Base-by-base conservation (phyloP, 2,797 vertebrate species). In the Silurus lanzhouensis region DNA sequence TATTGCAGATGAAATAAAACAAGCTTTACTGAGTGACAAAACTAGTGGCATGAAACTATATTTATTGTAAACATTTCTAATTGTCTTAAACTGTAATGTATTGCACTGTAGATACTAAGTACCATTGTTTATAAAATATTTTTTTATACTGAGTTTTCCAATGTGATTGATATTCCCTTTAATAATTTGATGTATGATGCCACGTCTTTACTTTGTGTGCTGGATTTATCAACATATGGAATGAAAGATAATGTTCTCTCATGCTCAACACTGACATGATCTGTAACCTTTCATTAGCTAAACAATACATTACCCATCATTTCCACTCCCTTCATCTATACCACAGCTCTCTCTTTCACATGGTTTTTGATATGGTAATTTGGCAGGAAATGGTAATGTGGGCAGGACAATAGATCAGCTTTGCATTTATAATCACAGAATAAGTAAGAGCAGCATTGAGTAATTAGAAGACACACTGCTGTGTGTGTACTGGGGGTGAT, bases 331-430 rank as follows among this genome's bases (percentile, higher is more conserved):
- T 72, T 46, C 57, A 70, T 63, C 83, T 81, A 63, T 77, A 58
- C 52, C 75, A 70, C 78, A 75, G 52, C 52, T 31, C 80, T 61
- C 67, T 68, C 31, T 68, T 67, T 78, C 64, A 27, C 48, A 31
- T 55, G 14, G 44, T 5, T 61, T 88, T 88, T 88, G 87, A 88
- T 85, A 85, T 88, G 84, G 75, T 86, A 90, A 89, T 89, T 19
- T 31, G 48, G 38, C 20, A 55, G 86, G 85, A 85, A 84, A 83
- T 87, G 63, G 71, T 88, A 83, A 83, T 84, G 76, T 63, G 71
- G 76, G 60, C 15, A 55, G 77, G 38, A 87, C 82, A 87, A 88
- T 87, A 83, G 58, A 20, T 71, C 31, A 74, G 76, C 68, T 84
- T 87, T 87, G 27, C 81, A 84, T 88, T 88, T 44, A 68, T 82